Conservation (phyloP, 2,113 vertebrate genomes). For the Caloenas nicobarica region DNA sequence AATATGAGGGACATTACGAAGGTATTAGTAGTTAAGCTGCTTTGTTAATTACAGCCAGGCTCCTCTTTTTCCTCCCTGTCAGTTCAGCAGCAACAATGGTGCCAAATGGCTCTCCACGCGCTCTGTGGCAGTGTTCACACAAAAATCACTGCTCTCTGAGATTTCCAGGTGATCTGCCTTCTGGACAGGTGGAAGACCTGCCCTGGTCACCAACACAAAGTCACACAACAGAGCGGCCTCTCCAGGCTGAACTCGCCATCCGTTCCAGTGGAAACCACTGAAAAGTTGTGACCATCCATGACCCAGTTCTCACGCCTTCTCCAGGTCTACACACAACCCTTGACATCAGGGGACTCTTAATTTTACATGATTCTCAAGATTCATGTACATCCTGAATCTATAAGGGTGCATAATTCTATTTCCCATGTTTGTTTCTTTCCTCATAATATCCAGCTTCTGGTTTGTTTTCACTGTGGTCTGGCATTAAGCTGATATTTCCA, state of each 20-base stretch:
- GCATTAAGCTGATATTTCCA: neutral
- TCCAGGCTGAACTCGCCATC: neutral
- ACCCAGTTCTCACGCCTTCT: neutral
- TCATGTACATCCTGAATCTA: neutral
- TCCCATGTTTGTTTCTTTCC: neutral
- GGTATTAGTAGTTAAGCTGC: slow-evolving; percentile 63
- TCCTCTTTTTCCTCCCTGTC: slow-evolving; percentile 30
- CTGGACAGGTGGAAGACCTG: neutral
- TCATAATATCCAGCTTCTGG: neutral
- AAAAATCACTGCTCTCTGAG: neutral
- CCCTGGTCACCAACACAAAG: neutral
- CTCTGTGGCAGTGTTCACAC: neutral
- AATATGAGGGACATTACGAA: slow-evolving; percentile 51
- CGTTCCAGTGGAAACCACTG: neutral
- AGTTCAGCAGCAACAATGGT: neutral
- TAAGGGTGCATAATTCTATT: neutral
- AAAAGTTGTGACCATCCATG: neutral
- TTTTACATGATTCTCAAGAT: neutral
- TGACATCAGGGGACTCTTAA: neutral
- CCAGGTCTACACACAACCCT: neutral
- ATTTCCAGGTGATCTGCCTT: neutral
- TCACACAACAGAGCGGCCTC: neutral
- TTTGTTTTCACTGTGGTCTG: neutral
- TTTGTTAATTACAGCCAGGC: slow-evolving; percentile 58
- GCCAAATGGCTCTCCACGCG: neutral